Evolutionary conservation across 2,113 vertebrate genomes (phyloP).

Genomic region (Atractosteus spatula): DNA sequence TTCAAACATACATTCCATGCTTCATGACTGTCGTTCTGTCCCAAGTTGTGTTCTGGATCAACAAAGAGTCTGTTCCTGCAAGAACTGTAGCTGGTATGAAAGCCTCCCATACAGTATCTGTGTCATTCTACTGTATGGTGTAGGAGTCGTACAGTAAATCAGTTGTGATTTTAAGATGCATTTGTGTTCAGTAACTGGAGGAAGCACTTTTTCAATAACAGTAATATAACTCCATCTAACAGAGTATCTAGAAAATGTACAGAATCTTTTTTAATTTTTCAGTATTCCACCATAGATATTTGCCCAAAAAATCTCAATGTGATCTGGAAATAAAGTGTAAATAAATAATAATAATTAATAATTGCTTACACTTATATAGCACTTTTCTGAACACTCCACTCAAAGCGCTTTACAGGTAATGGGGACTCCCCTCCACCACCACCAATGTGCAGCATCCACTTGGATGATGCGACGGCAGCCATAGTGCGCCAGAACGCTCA

Average conservation of each 20-base stretch:
- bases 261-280: too few species aligned
- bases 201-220: neutral
- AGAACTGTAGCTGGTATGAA: conserved; percentile 71
- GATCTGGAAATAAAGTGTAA: too few species aligned
- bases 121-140: neutral
- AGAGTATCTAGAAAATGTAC: too few species aligned
- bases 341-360: conserved; percentile 14
- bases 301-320: too few species aligned
- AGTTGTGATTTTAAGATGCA: neutral
- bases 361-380: too few species aligned
- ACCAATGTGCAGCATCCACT: too few species aligned
- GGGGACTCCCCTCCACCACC: too few species aligned
- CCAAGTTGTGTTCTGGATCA: conserved; percentile 79
- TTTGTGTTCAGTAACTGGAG: conserved; percentile 6
- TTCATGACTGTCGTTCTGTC: conserved; percentile 80
- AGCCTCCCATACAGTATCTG: conserved; percentile 19
- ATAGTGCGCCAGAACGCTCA: too few species aligned
- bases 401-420: too few species aligned
- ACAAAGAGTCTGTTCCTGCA: conserved; percentile 78
- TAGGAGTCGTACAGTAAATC: neutral
- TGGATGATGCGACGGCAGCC: too few species aligned
- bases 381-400: too few species aligned
- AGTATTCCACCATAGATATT: too few species aligned
- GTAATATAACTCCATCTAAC: neutral
- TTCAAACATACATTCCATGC: conserved; percentile 74